Conservation (phyloP, 2,113 vertebrate genomes). For the Lophius piscatorius region DNA sequence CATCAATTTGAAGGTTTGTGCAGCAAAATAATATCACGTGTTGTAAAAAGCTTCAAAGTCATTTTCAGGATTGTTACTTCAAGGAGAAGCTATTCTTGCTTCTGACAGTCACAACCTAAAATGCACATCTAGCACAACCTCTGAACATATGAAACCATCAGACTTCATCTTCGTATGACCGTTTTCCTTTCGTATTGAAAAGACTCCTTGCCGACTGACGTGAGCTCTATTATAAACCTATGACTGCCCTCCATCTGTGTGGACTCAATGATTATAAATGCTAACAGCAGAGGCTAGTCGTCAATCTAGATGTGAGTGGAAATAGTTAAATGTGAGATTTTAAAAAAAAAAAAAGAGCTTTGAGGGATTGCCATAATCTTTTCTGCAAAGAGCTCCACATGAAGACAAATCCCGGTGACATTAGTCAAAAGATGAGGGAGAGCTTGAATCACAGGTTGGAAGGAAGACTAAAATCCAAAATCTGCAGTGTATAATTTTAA, state of each 20-base stretch:
- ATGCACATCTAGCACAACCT: slow-evolving; percentile 3
- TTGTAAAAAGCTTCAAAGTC: not conserved
- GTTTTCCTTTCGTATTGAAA: slow-evolving; percentile 4
- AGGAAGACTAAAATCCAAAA: not conserved
- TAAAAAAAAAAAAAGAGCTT: slow-evolving; percentile 44
- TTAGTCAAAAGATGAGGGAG: not conserved
- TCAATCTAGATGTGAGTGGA: slow-evolving; percentile 56
- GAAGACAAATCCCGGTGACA: slow-evolving; percentile 13
- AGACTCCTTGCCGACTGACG: not conserved
- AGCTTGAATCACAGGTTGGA: not conserved
- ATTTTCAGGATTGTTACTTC: not conserved
- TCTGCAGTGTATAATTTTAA: not conserved
- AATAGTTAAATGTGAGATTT: slow-evolving; percentile 47
- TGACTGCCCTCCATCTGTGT: too few species aligned
- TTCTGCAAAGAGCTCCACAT: slow-evolving; percentile 12
- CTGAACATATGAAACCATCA: slow-evolving; percentile 17
- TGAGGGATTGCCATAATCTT: slow-evolving; percentile 63
- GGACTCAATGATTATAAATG: slow-evolving; percentile 49
- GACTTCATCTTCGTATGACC: not conserved
- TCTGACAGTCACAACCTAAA: not conserved
- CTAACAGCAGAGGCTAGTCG: slow-evolving; percentile 25
- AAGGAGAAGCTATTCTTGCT: too few species aligned
- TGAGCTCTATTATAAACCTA: not conserved
- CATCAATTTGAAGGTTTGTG: too few species aligned
- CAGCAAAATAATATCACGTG: too few species aligned